These are phyloP conservation scores for Drosophila jambulina DNA, from an alignment of 1,140 invertebrate species.

Conservation along the genomic window DNA sequence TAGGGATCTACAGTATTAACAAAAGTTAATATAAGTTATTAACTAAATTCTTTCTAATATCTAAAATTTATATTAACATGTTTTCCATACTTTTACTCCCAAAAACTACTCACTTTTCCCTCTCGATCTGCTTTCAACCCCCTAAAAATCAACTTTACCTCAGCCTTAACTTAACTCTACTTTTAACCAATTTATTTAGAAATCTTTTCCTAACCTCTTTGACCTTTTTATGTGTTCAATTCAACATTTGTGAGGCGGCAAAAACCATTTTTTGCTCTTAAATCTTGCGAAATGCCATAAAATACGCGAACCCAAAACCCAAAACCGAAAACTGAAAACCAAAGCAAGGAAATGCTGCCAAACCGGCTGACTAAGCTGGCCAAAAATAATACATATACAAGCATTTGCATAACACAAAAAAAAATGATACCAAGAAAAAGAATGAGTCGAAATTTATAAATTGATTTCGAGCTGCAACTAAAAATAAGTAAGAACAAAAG, in stretches of 20 bases:
- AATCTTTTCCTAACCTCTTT: slow-evolving; percentile 17
- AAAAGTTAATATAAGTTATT: background rate
- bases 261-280: slow-evolving; percentile 32
- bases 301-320: slow-evolving; percentile 20
- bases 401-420: slow-evolving; percentile 53
- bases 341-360: slow-evolving; percentile 74
- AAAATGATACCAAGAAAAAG: slow-evolving; percentile 43
- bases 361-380: slow-evolving; percentile 65
- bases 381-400: slow-evolving; percentile 49
- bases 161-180: background rate
- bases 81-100: background rate
- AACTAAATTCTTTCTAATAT: too few relatives aligned
- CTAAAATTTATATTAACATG: background rate
- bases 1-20: rapidly evolving
- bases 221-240: slow-evolving; percentile 32
- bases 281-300: slow-evolving; percentile 48
- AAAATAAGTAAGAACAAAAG: slow-evolving; percentile 54
- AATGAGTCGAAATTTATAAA: slow-evolving; percentile 72
- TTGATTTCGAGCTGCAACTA: slow-evolving; percentile 56
- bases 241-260: slow-evolving; percentile 15
- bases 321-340: background rate
- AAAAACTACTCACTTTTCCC: background rate
- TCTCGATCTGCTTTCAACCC: background rate
- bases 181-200: slow-evolving; percentile 17
- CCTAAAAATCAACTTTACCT: slow-evolving; percentile 1